Evolutionary conservation across 2,113 vertebrate species (phyloP).

Genomic region (Toxostoma redivivum): DNA sequence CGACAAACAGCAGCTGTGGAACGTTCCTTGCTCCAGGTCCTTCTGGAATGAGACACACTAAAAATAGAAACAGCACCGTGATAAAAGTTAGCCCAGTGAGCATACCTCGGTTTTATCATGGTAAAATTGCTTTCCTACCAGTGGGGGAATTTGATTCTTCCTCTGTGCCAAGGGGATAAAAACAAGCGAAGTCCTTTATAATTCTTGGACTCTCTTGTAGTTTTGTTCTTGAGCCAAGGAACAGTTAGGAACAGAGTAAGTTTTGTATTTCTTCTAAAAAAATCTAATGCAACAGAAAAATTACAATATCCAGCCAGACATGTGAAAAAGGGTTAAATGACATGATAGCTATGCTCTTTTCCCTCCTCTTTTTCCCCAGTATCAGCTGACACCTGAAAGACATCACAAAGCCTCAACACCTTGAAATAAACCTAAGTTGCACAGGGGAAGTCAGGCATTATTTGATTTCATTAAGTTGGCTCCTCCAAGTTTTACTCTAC

Average conservation of each 20-base stretch:
- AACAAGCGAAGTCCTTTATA: not conserved
- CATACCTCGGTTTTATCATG: not conserved
- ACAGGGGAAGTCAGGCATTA: not conserved
- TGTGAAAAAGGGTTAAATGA: not conserved
- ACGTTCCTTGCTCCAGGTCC: not conserved
- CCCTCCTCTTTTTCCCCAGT: accelerated
- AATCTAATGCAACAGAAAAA: not conserved
- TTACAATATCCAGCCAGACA: not conserved
- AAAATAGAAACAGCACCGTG: not conserved
- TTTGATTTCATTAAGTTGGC: not conserved
- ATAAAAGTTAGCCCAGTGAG: not conserved
- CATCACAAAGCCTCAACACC: not conserved
- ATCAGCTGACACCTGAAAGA: not conserved
- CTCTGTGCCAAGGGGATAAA: not conserved
- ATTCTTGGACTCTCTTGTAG: not conserved
- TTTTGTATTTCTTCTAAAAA: not conserved
- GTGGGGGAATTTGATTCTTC: not conserved
- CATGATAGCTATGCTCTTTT: not conserved
- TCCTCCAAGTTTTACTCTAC: not conserved
- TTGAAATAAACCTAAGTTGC: not conserved
- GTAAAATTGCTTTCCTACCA: not conserved
- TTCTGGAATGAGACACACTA: not conserved
- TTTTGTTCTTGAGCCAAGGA: not conserved
- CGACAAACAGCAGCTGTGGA: not conserved
- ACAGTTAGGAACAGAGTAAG: not conserved